These are phyloP conservation scores for Phyllostomus hastatus DNA, from an alignment of 2,113 vertebrate species.

Conservation along the genomic window DNA sequence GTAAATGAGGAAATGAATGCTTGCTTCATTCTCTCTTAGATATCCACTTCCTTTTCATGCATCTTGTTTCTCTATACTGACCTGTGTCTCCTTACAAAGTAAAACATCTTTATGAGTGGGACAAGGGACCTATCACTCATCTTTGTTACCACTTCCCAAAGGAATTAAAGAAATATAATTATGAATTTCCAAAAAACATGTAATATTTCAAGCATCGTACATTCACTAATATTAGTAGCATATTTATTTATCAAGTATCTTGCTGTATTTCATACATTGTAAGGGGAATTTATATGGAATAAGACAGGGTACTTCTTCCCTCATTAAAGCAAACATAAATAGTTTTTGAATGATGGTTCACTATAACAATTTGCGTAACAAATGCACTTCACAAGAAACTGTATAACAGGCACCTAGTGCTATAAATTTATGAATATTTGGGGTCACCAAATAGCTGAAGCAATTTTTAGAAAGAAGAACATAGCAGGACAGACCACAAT, in stretches of 20 bases:
- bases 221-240: conserved; percentile 40
- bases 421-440: conserved; percentile 61
- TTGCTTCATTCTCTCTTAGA: background rate
- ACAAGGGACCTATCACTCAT: background rate
- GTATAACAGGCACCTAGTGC: background rate
- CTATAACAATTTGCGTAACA: conserved; percentile 47
- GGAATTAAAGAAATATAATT: background rate
- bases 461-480: background rate
- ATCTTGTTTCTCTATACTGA: background rate
- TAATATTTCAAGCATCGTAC: background rate
- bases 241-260: conserved; percentile 16
- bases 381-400: conserved; percentile 35
- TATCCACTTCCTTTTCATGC: background rate
- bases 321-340: conserved; percentile 17
- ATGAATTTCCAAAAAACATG: background rate
- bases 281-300: conserved; percentile 54
- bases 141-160: background rate
- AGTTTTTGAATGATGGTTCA: conserved; percentile 36
- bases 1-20: background rate
- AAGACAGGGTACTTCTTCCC: background rate
- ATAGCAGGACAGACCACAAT: too few species aligned
- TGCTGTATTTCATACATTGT: background rate
- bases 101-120: background rate
- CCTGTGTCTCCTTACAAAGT: background rate
- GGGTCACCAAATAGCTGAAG: background rate